These are phyloP conservation scores for Nebria brevicollis DNA, from an alignment of 2,888 invertebrate genomes.

Conservation along the genomic window DNA sequence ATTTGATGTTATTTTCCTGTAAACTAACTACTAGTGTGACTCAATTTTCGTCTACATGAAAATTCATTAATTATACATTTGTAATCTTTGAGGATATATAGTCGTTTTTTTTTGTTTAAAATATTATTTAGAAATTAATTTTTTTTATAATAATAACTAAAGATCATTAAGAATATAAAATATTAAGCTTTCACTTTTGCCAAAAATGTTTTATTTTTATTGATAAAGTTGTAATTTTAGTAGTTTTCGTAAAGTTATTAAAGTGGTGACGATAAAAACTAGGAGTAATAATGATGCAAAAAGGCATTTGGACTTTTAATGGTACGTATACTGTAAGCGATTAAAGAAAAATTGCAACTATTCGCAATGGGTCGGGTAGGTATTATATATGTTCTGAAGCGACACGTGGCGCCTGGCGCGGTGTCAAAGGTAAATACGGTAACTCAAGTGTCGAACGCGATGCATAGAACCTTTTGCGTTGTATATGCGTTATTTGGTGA, in stretches of 20 bases:
- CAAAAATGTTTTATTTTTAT: not conserved
- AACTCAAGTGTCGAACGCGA: constrained; percentile 46
- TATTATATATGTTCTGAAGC: constrained; percentile 22
- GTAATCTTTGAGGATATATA: too few relatives aligned
- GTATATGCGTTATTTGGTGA: not conserved
- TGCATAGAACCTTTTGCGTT: constrained; percentile 45
- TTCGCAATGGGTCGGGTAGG: constrained; percentile 10
- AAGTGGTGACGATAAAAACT: too few relatives aligned
- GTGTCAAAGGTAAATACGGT: constrained; percentile 50
- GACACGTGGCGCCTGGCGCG: constrained; percentile 44
- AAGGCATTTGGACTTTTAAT: too few relatives aligned
- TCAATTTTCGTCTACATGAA: not conserved
- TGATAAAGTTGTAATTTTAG: too few relatives aligned
- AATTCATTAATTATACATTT: not conserved
- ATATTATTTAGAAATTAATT: too few relatives aligned
- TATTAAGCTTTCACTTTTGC: not conserved
- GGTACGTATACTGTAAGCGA: too few relatives aligned
- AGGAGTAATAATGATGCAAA: too few relatives aligned
- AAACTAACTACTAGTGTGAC: not conserved
- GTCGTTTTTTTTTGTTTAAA: too few relatives aligned
- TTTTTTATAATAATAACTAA: constrained; percentile 24
- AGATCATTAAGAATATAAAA: constrained; percentile 30
- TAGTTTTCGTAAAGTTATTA: too few relatives aligned
- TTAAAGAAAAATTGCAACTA: not conserved
- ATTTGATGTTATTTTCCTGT: not conserved